A percentile compares a stretch with the other conserved stretches of the same genome.
Conservation (phyloP, 2,797 vertebrate genomes). For the Sebastes cheni region DNA sequence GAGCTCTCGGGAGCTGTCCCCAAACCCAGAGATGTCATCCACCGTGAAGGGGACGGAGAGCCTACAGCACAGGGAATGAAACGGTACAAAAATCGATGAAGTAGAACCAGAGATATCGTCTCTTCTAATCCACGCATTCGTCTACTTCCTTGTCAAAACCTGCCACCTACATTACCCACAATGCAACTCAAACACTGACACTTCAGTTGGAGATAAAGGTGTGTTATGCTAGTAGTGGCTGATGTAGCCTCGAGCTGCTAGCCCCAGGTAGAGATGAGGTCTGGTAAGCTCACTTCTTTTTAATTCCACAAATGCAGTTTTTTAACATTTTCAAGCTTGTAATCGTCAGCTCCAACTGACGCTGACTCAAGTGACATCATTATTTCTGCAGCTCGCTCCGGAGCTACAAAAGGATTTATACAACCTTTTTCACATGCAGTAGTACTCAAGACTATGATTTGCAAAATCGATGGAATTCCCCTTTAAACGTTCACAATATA, state of each 20-base stretch:
- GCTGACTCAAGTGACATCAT: background rate
- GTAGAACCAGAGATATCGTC: background rate
- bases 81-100: background rate
- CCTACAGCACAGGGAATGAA: slow-evolving; percentile 68
- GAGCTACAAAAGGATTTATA: background rate
- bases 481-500: background rate
- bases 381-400: background rate
- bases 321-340: background rate
- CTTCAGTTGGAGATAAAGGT: background rate
- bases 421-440: background rate
- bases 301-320: background rate
- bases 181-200: background rate
- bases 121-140: background rate
- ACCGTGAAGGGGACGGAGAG: slow-evolving; percentile 83
- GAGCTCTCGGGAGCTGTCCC: slow-evolving; percentile 87
- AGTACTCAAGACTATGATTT: background rate
- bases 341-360: background rate
- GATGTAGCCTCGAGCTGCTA: background rate
- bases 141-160: background rate
- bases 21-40: slow-evolving; percentile 88
- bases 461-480: background rate
- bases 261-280: background rate
- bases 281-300: background rate
- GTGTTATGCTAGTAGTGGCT: background rate
- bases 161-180: background rate